These are phyloP conservation scores for Drosophila athabasca DNA, from an alignment of 1,140 invertebrate genomes.

Conservation along the genomic window DNA sequence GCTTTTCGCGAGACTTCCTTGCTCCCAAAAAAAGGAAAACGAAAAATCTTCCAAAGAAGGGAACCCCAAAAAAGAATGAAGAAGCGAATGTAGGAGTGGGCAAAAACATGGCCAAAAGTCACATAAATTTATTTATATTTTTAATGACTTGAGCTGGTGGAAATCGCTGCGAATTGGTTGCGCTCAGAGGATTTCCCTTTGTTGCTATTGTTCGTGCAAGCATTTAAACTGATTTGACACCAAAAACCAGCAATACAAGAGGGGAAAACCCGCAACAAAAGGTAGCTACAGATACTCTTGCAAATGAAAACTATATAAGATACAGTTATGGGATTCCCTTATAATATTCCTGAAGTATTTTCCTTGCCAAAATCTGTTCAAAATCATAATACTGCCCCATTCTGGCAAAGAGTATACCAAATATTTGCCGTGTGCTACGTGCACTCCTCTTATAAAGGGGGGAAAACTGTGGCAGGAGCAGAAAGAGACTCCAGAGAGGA, in stretches of 20 bases:
- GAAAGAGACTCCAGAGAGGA: constrained; percentile 9
- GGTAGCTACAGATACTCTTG: no score
- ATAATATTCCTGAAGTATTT: no score
- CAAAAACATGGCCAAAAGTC: constrained; percentile 69
- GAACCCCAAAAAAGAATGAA: background rate
- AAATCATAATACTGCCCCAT: no score
- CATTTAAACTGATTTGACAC: constrained; percentile 78
- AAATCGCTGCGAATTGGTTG: constrained; percentile 70
- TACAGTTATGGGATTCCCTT: background rate
- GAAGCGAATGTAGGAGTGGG: constrained; percentile 22
- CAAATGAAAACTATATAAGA: constrained; percentile 14
- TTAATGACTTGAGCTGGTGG: constrained; percentile 81
- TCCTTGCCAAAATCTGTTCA: no score
- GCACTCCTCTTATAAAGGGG: constrained; percentile 66
- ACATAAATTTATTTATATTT: constrained; percentile 83
- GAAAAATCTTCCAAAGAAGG: background rate
- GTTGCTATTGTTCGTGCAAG: constrained; percentile 64
- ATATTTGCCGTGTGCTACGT: constrained; percentile 73
- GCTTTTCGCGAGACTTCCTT: background rate
- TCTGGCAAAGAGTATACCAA: background rate
- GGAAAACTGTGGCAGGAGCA: constrained; percentile 15
- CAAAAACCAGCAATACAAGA: constrained; percentile 39
- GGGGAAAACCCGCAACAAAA: constrained; percentile 9
- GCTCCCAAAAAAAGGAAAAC: constrained; percentile 7
- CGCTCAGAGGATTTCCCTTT: constrained; percentile 43